Base-by-base conservation (phyloP, 2,113 vertebrate species). In the Limnothrissa miodon region DNA sequence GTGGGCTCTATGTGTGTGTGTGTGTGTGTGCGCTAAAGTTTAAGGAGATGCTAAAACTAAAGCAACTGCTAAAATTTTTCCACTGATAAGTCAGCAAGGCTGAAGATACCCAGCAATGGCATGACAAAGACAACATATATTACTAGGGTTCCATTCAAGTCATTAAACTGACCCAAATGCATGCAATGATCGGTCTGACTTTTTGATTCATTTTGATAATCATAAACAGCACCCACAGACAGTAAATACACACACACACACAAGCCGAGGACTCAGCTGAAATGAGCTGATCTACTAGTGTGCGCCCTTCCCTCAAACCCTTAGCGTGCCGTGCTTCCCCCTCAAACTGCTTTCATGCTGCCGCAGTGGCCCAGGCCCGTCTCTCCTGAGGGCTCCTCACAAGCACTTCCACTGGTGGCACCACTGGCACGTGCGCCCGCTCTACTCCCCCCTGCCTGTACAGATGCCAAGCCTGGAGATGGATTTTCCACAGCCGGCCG, bases 181-280 rank as follows among this genome's bases (percentile, higher is more conserved):
- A n/a, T n/a, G n/a, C n/a, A n/a, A n/a, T n/a, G n/a, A n/a, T n/a
- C n/a, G n/a, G n/a, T n/a, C n/a, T n/a, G n/a, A n/a, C n/a, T n/a
- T n/a, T n/a, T n/a, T n/a, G n/a, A n/a, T n/a, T n/a, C n/a, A 56
- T 21, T 23, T 5, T 23, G 5, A 56, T 17, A 23, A 21, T 21
- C 19, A 56, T 23, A 56, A 56, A 62, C 59, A 62, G 59, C n/a
- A 62, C 59, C 1, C n/a, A 62, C 59, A 62, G 25, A 62, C 36
- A 44, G 82, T 74, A 48, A 17, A 78, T 21, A 79, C 17, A 84
- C 9, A 23, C 23, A 39, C 42, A 45, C 45, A 88, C 80, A 10
- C 8, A 51, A 82, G 78, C 0, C 10, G 48, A 82, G 10, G 0
- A 29, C 8, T 62, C 7, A 62, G 59, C 59, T 29, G n/a, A 29